Base-by-base conservation (phyloP, 1,140 invertebrate genomes). In the Drosophila watanabei region DNA sequence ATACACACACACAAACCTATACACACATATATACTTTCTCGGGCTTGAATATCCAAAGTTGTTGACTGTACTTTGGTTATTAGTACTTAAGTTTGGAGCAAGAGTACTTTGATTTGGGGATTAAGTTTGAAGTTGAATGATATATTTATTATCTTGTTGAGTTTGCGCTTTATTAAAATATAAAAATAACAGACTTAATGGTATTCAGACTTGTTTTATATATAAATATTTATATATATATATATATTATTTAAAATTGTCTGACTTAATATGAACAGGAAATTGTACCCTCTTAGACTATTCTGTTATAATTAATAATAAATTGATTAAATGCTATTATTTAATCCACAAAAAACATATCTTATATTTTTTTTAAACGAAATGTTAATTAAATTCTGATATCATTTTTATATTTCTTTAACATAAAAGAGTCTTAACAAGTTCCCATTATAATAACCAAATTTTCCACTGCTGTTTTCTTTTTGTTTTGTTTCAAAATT, bases 401-500 rank as follows among this genome's bases (percentile, higher is more conserved):
- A 20, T 20, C 20, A 43, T 43, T 5, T 4, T 43, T 8, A 18
- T 32, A 20, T 16, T 10, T 5, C 8, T 5, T 10, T 7, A 1
- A 63, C 4, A 30, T 39, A 6, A 32, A 4, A 73, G 35, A 35
- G 70, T 39, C 20, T 71, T 0, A 8, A 7, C 8, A 48, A 4
- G 9, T 66, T 66, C 51, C 43, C 18, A 39, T 45, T 46, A 2
- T 1, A 5, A 1, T 10, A 52, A 8, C 14, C 9, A 9, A 41
- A 32, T 11, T 65, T 60, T 52, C 9, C 16, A 1, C 2, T 10
- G 4, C 11, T 16, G 5, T 24, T 75, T 87, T 87, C 80, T 88
- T 84, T 71, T 88, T 80, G 79, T 77, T 72, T 83, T 83, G 66
- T 72, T 70, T 70, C 59, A 80, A 85, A 68, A 77, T 79, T 79